Evolutionary conservation across 2,113 vertebrate species (phyloP), one percentile per base, ranked within the genome.

Genomic region (Dasypus novemcinctus): DNA sequence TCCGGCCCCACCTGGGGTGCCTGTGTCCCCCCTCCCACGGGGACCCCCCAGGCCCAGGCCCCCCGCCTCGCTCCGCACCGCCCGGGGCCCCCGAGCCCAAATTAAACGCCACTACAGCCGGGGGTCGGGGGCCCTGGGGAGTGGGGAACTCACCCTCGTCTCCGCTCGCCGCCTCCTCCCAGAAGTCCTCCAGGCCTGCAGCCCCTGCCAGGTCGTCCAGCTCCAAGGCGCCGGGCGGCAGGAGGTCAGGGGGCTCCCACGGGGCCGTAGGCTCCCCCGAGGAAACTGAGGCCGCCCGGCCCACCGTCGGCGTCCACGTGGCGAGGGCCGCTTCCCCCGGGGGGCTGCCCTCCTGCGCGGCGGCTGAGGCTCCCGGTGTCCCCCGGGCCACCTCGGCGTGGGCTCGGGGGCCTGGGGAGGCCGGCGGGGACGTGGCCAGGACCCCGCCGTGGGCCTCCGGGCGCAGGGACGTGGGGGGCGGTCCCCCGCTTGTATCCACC

Each of bases 141-240:
- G 1, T 33, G 27, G 3, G 3, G 4, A 0, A 72, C 98, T 98
- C 94, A 98, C 98, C 97, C 46, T 97, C 96, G 0, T 79, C 88
- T 23, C 98, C 93, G 1, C 49, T 97, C 1, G 82, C 75, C 31
- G 74, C 82, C 54, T 96, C 1, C 31, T 96, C 78, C 84, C 66
- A 96, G 81, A 92, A 71, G 64, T 74, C 21, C 66, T 94, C 68
- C 69, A 92, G 4, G 64, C 29, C 79, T 38, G 91, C 85, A 15
- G 61, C 87, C 46, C 46, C 86, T 0, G 63, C 74, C 49, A 92
- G 81, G 71, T 95, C 86, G 6, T 63, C 93, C 88, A 61, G 92
- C 0, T n/a, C 29, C 25, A 93, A 59, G 21, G 96, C 29, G 68
- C 81, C 1, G 29, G 96, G 96, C 29, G 33, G 85, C 23, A 29